Evolutionary conservation across 2,797 vertebrate species (phyloP).

Genomic region (Amblyraja radiata): DNA sequence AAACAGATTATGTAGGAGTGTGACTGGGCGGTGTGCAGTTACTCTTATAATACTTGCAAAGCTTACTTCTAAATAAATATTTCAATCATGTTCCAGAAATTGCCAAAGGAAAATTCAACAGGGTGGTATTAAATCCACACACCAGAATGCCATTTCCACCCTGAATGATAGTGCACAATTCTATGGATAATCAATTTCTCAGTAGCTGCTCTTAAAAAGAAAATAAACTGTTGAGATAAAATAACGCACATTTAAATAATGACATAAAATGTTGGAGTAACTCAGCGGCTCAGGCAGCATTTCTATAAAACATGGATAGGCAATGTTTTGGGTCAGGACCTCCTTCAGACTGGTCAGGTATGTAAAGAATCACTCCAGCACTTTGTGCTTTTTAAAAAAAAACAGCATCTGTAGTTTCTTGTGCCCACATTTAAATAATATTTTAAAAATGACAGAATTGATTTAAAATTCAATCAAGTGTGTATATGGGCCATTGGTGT

Average conservation of each 20-base stretch:
- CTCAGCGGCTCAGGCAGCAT: no score
- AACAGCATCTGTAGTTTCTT: no score
- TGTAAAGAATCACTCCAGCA: no score
- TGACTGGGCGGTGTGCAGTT: neutral
- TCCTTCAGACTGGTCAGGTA: no score
- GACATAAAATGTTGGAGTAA: no score
- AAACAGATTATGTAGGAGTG: neutral
- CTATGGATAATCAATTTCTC: neutral
- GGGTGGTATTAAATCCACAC: neutral
- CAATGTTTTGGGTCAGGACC: no score
- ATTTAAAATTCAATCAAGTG: constrained; percentile 83
- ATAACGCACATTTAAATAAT: no score
- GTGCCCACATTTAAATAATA: no score
- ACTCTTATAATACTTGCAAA: neutral
- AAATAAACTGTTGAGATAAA: neutral
- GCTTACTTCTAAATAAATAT: neutral
- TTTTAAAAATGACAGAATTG: neutral
- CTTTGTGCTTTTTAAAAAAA: no score
- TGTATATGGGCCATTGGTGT: constrained; percentile 88
- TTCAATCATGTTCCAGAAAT: neutral
- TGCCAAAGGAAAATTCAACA: neutral
- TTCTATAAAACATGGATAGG: no score
- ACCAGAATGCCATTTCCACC: neutral
- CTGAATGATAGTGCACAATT: neutral
- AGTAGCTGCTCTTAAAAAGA: neutral